Base-by-base conservation (phyloP, 2,888 invertebrate species). In the Polymixis flavicincta region DNA sequence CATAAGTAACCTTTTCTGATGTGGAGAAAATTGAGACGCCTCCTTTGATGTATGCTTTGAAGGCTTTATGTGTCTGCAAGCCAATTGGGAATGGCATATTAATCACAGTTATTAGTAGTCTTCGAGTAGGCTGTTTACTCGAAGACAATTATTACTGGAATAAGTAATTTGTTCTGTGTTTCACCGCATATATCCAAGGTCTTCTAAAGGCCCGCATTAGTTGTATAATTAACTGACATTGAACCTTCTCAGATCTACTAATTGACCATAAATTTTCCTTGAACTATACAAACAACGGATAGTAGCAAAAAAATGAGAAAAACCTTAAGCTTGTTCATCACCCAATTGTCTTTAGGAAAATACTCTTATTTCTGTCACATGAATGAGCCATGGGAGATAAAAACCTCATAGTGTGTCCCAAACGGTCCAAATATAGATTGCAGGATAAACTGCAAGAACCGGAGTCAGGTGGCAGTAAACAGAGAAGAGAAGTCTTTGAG, bases 11-110 rank as follows among this genome's bases (percentile, higher is more conserved):
- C 69, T 74, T 80, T 82, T 78, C 48, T 78, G 71, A 65, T 65
- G 74, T 48, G 48, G 54, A 71, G 80, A 69, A 83, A 84, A 74
- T 81, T 76, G 45, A 83, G 80, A 71, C 72, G 78, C 70, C 48
- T 57, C 19, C 57, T 71, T 71, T 84, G 65, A 72, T 57, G 45
- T 22, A 9, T 48, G 19, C 64, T 59, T 50, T 50, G 14, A 50
- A 64, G 45, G 76, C 60, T 78, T 45, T 25, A 11, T 50, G 78
- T 55, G 63, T 63, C 14, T 52, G 28, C 17, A 57, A 50, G 50
- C 13, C 67, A 42, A 61, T 14, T 80, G 28, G 32, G 25, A 81
- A 55, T 68, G 55, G 45, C 59, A 19, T 45, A 60, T 32, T 71
- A 84, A 84, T 69, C n/a, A 75, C 64, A 69, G 84, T 61, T 81